phyloP scores from a whole-genome alignment of 2,797 vertebrate species.

The Gymnothorax reevesii region DNA sequence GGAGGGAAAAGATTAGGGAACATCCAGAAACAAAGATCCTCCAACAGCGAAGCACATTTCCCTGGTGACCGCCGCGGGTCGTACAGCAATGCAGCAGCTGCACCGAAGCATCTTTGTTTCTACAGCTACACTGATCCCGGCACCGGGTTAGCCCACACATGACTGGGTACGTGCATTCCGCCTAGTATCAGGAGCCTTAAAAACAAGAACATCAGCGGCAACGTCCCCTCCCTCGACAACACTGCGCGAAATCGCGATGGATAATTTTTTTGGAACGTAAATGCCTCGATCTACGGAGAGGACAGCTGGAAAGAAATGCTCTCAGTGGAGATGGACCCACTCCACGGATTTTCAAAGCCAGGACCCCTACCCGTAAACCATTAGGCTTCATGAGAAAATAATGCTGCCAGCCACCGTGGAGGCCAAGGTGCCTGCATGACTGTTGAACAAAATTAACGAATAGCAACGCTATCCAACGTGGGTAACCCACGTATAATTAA shows the following conservation, averaged over 20 bases:
- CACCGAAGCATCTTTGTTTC: constrained; percentile 45
- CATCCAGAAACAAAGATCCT: background rate
- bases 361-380: constrained; percentile 25
- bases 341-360: background rate
- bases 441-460: background rate
- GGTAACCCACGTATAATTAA: background rate
- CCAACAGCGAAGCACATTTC: constrained; percentile 17
- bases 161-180: background rate
- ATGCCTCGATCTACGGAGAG: background rate
- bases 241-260: background rate
- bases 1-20: background rate
- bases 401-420: background rate
- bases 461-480: too few relatives aligned
- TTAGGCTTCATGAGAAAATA: background rate
- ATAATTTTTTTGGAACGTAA: background rate
- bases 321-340: constrained; percentile 23
- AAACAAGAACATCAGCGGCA: background rate
- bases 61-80: constrained; percentile 46
- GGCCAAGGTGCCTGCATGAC: background rate
- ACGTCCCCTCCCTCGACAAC: background rate
- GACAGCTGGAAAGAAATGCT: background rate
- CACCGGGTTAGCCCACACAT: constrained; percentile 24
- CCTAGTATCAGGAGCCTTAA: background rate
- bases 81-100: constrained; percentile 43
- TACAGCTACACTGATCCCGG: constrained; percentile 36